Evolutionary conservation across 2,113 vertebrate genomes (phyloP).

Genomic region (Ovibos moschatus): DNA sequence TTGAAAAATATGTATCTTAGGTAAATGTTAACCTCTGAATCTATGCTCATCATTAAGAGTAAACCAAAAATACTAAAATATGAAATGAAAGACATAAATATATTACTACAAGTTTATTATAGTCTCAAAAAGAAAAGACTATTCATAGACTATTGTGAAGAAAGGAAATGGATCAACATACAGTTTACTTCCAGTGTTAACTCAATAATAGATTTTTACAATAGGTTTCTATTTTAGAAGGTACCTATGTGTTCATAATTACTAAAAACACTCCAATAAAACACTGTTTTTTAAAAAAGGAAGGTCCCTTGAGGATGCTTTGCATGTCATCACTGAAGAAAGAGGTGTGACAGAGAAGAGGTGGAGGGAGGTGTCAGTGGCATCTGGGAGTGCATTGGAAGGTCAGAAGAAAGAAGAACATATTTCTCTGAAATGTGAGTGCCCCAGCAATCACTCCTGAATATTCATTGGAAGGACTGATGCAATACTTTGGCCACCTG

Average conservation of each 20-base stretch:
- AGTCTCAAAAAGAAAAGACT: neutral
- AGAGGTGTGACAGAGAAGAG: neutral
- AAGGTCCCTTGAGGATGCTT: neutral
- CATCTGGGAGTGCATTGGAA: neutral
- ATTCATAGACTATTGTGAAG: neutral
- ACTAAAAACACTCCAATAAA: neutral
- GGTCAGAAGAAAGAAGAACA: neutral
- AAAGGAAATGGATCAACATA: constrained; percentile 4
- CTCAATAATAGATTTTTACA: neutral
- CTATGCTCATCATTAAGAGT: neutral
- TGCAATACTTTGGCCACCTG: neutral
- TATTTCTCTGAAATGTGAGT: neutral
- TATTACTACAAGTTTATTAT: neutral
- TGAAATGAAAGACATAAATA: neutral
- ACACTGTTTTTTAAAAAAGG: neutral
- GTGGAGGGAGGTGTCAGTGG: neutral
- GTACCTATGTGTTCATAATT: neutral
- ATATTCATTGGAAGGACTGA: neutral
- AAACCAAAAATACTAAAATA: constrained; percentile 16
- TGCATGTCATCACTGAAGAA: neutral
- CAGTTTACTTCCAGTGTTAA: neutral
- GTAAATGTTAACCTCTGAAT: neutral
- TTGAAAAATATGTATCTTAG: neutral
- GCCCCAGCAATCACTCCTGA: neutral
- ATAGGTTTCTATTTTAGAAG: constrained; percentile 27